Evolutionary conservation across 2,797 vertebrate genomes (phyloP).

Genomic region (Gephyroberyx darwinii): DNA sequence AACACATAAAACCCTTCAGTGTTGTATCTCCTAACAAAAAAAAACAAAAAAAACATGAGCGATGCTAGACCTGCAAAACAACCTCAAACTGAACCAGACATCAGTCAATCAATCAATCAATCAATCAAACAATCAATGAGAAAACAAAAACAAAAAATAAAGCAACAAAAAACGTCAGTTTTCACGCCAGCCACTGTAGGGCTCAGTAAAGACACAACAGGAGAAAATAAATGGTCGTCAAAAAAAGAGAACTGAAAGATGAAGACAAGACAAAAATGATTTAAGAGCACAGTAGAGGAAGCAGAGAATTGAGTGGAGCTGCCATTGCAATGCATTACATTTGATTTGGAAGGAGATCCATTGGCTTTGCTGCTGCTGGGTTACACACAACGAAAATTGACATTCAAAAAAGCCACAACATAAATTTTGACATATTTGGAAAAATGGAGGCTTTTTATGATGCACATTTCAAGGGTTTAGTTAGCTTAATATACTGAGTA

Average conservation of each 20-base stretch:
- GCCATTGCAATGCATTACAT: constrained; percentile 74
- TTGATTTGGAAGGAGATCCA: constrained; percentile 64
- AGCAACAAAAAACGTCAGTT: constrained; percentile 60
- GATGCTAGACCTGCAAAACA: constrained; percentile 74
- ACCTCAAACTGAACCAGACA: constrained; percentile 70
- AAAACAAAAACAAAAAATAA: constrained; percentile 42
- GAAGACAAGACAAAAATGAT: constrained; percentile 33
- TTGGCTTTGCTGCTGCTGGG: constrained; percentile 78
- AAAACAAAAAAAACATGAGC: constrained; percentile 34
- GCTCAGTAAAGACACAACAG: constrained; percentile 69
- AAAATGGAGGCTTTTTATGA: constrained; percentile 60
- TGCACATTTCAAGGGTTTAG: constrained; percentile 84
- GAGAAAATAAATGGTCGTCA: constrained; percentile 45
- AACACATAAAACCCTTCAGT: constrained; percentile 78
- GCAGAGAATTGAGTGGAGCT: constrained; percentile 73
- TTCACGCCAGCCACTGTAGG: constrained; percentile 64
- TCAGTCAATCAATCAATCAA: constrained; percentile 53
- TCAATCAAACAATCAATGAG: constrained; percentile 49
- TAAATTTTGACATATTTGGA: constrained; percentile 58
- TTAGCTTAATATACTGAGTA: constrained; percentile 86
- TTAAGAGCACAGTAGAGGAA: constrained; percentile 54
- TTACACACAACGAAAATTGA: constrained; percentile 67
- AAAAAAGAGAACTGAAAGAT: constrained; percentile 46
- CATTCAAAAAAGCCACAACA: constrained; percentile 72
- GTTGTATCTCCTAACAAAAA: constrained; percentile 70